Evolutionary conservation across 2,797 vertebrate species (phyloP), one percentile per base, ranked within the genome.

Genomic region (Macropus fuliginosus): DNA sequence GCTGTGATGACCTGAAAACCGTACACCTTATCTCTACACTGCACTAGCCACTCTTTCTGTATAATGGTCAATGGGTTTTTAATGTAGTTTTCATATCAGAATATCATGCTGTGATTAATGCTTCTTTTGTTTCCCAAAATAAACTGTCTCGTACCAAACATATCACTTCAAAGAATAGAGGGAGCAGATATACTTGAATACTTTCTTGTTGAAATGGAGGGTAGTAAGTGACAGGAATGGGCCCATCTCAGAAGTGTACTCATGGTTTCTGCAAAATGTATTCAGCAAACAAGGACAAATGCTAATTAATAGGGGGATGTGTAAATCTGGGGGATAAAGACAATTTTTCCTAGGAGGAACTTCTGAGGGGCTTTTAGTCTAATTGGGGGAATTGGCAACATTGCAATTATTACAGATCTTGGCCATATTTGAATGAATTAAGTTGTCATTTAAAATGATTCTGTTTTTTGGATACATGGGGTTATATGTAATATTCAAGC

Each of bases 401-500:
- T 98, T 98, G 98, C 96, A 97, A 97, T 98, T 97, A 97, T 95
- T 95, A 93, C 55, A 94, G 95, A 92, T 96, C 95, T 96, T 97
- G 92, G 95, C 98, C 97, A 97, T 98, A 94, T 96, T 96, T 98
- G 98, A 98, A 96, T 95, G 96, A 98, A 93, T 96, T 97, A 93
- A 54, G 98, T 97, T 97, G 96, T 98, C 95, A 1, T 93, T 92
- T 94, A 96, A 98, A 98, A 98, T 97, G 96, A 97, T 97, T 98
- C 97, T 97, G 97, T 96, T 96, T 98, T 97, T 97, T 92, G 97
- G 97, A 96, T 97, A 97, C 95, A 97, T 98, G 98, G 97, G 96
- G 27, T 87, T 96, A 94, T 96, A 95, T 97, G 97, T 98, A 96
- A 98, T 96, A 96, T 96, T 98, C 97, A 98, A 98, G 98, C 99